Conservation (phyloP, 2,888 invertebrate genomes). For the Pyralis farinalis region DNA sequence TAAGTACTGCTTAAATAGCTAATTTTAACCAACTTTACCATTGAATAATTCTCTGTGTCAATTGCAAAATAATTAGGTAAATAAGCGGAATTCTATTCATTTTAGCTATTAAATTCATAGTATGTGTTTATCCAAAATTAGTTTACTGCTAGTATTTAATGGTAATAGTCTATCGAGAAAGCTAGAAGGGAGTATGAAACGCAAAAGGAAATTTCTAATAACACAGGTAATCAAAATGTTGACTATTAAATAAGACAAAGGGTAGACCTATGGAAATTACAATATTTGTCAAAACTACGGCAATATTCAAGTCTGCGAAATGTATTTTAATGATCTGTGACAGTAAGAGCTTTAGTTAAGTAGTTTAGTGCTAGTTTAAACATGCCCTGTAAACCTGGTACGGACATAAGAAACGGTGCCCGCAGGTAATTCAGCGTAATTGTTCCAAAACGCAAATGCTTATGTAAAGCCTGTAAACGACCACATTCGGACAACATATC, state of each 20-base stretch:
- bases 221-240: conserved; percentile 22
- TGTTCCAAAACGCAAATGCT: conserved; percentile 48
- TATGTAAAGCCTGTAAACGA: conserved; percentile 46
- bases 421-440: conserved; percentile 41
- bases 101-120: too few species aligned
- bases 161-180: too few species aligned
- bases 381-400: conserved; percentile 31
- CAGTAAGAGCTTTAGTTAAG: conserved; percentile 40
- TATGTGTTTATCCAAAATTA: too few species aligned
- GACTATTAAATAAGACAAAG: conserved; percentile 25
- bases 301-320: conserved; percentile 33
- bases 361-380: conserved; percentile 39
- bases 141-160: too few species aligned
- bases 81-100: too few species aligned
- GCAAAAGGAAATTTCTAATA: conserved; percentile 17
- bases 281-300: conserved; percentile 37
- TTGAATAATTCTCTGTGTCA: too few species aligned
- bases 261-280: conserved; percentile 22
- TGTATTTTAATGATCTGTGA: conserved; percentile 48
- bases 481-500: conserved; percentile 43
- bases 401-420: conserved; percentile 36
- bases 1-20: too few species aligned
- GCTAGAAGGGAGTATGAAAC: conserved; percentile 13
- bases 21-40: too few species aligned
- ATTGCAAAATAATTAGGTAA: too few species aligned